These are phyloP conservation scores for Stichodactyla helianthus DNA, from an alignment of 64 coral and sea anemone genomes.

Conservation along the genomic window DNA sequence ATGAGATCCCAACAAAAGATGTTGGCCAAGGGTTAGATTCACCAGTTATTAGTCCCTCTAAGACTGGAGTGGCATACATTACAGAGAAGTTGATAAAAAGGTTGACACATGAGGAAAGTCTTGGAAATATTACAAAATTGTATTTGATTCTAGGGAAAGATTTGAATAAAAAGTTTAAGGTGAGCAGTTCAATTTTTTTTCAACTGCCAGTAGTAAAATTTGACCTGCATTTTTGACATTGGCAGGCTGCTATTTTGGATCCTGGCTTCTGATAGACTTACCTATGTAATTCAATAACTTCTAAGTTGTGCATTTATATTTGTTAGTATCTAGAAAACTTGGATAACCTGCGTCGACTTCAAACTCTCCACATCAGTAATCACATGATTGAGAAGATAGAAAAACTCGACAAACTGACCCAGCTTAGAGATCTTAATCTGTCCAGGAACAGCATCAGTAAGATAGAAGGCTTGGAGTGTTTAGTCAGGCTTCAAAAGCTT, in stretches of 20 bases:
- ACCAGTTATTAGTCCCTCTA: slow-evolving; percentile 17
- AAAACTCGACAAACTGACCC: slow-evolving; percentile 77
- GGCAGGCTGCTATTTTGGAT: too few species aligned
- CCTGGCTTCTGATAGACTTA: too few species aligned
- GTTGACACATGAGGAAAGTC: slow-evolving; percentile 65
- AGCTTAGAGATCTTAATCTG: slow-evolving; percentile 84
- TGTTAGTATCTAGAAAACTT: slow-evolving; percentile 96
- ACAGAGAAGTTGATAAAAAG: slow-evolving; percentile 70
- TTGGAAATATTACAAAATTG: slow-evolving; percentile 58
- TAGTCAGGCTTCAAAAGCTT: slow-evolving; percentile 62
- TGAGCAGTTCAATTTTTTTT: not conserved
- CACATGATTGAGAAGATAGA: slow-evolving; percentile 97
- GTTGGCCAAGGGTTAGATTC: not conserved
- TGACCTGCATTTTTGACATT: too few species aligned
- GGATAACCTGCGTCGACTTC: slow-evolving; percentile 73
- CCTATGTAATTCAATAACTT: too few species aligned
- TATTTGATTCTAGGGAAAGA: slow-evolving; percentile 77
- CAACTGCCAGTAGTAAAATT: too few species aligned
- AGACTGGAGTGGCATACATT: slow-evolving; percentile 78
- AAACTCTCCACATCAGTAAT: slow-evolving; percentile 73
- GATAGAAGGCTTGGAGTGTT: slow-evolving; percentile 80
- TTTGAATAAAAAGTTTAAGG: slow-evolving; percentile 91
- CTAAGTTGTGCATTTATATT: too few species aligned
- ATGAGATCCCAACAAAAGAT: slow-evolving; percentile 11
- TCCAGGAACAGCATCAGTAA: slow-evolving; percentile 78